A percentile compares a stretch with the other conserved stretches of the same genome.
Evolutionary conservation across 2,113 vertebrate species (phyloP).

Genomic region (Peromyscus leucopus): DNA sequence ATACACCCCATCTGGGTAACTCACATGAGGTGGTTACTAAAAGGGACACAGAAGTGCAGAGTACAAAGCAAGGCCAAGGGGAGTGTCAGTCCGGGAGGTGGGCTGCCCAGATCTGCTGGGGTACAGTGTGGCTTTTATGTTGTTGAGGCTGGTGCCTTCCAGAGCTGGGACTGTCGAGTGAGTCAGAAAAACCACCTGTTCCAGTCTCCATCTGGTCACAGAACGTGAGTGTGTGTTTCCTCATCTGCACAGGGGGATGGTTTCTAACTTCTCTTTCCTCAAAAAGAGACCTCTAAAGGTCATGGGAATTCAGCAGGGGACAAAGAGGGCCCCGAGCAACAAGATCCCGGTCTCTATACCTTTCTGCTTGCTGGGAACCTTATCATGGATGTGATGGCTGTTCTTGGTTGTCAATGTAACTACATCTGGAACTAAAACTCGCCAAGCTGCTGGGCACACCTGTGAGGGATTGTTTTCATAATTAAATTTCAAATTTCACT

Average conservation of each 20-base stretch:
- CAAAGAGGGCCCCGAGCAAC: accelerated
- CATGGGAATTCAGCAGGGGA: not conserved
- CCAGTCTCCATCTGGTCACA: not conserved
- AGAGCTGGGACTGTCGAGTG: slow-evolving; percentile 3
- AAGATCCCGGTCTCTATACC: not conserved
- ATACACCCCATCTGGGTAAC: not conserved
- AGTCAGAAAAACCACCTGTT: slow-evolving; percentile 38
- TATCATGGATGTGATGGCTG: not conserved
- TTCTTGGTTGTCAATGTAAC: not conserved
- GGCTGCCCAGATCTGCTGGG: not conserved
- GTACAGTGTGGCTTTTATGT: not conserved
- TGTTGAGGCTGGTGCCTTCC: not conserved
- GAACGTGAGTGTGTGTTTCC: slow-evolving; percentile 46
- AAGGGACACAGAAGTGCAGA: not conserved
- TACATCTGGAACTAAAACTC: not conserved
- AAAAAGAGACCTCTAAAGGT: not conserved
- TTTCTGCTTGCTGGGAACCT: not conserved
- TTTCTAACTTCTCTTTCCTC: slow-evolving; percentile 59
- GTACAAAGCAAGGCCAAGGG: not conserved
- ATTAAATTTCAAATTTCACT: too few species aligned
- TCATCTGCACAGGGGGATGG: slow-evolving; percentile 22
- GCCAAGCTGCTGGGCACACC: not conserved
- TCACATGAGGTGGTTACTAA: not conserved
- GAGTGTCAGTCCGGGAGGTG: accelerated
- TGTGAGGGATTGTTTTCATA: not conserved